Base-by-base conservation (phyloP, 2,797 vertebrate species). In the Ibycter americanus region DNA sequence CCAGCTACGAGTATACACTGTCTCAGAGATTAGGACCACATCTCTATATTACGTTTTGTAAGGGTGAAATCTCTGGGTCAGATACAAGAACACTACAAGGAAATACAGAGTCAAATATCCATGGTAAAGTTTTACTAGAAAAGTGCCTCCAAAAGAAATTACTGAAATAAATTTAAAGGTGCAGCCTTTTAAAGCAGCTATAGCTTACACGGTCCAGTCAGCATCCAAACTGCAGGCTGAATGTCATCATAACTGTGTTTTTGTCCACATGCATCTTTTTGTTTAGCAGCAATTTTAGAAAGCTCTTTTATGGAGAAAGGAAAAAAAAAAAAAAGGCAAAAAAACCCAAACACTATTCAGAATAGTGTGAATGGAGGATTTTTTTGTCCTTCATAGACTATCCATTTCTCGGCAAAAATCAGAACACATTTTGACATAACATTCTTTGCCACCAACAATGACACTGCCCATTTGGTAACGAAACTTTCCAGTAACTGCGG, bases 341-440 rank as follows among this genome's bases (percentile, higher is more conserved):
- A 42, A 42, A 42, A 14, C 15, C 40, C 14, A 42, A 42, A 42
- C 40, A 42, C 16, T 44, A 44, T 44, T 44, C 17, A 44, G 42
- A 18, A 44, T 44, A 44, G 42, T 17, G 16, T 8, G 42, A 17
- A 84, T 15, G 1, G 22, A 71, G 34, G 14, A 13, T 47, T 59
- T 66, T 12, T 67, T 25, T 66, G 31, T 83, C 80, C 83, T 83
- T 82, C 70, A 80, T 2, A 77, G 70, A 83, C 78, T 82, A 23
- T 31, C 67, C 32, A 80, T 29, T 87, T 94, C 84, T 86, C 85
- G 52, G 56, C 71, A 84, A 83, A 93, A 65, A 59, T 42, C 40
- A 85, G 49, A 72, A 47, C 27, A 16, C 46, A 11, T 62, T 55
- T 52, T 46, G 90, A 82, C 55, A 49, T 11, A 42, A 66, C 26